Evolutionary conservation across 2,888 invertebrate genomes (phyloP), one percentile per base, ranked within the genome.

Genomic region (Endomychus coccineus): DNA sequence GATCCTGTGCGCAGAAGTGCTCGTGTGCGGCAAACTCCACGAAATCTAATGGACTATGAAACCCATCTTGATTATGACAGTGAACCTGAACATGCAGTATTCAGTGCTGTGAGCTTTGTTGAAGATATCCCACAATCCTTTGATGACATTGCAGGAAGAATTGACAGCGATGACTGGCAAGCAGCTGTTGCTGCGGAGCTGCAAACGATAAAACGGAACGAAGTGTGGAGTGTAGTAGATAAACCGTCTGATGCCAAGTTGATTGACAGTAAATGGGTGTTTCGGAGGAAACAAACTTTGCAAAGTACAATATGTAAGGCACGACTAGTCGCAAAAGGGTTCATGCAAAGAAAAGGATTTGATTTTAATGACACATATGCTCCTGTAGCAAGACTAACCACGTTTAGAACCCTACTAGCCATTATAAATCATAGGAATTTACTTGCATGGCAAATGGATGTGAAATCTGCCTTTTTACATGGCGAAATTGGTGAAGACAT

Each of bases 391-490:
- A 16, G 42, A 22, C 44, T 47, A 25, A 36, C 47, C 16, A 54
- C 51, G 7, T 41, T 55, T 19, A 44, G 49, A 34, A 40, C 43
- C 28, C 34, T 54, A 7, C 15, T 40, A 11, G 17, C 44, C 2
- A 30, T 52, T 9, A 36, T 44, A 11, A 38, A 41, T 24, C 27
- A 49, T 16, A 30, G 36, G 34, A 30, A 44, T 16, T 30, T 51
- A 2, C 7, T 17, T 7, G 27, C 39, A 9, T 12, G 28, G 16
- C 54, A 53, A 31, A 31, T 50, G 39, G 54, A 58, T 40, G 54
- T 57, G 9, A 53, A 50, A 40, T 27, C 50, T 39, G 54, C 55
- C 1, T 58, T 58, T 42, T 39, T 57, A 7, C 48, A 57, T 40
- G 52, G 56, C 9, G 31, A 36, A 21, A 16, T 54, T 5, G 25